These are phyloP conservation scores for Tethea ocularis DNA, from an alignment of 2,888 invertebrate genomes.

Conservation along the genomic window DNA sequence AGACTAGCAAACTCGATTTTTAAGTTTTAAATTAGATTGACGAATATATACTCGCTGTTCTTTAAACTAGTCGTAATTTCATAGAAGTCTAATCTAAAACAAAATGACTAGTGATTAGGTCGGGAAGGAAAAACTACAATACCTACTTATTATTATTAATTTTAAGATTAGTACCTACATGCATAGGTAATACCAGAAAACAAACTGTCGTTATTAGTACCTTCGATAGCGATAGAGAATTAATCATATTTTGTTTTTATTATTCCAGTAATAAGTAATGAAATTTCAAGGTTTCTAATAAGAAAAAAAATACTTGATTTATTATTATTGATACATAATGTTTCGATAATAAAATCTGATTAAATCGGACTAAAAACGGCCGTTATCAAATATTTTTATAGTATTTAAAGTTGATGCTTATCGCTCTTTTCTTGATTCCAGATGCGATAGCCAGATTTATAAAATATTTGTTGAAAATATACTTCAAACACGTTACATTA, in stretches of 20 bases:
- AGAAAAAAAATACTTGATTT: background rate
- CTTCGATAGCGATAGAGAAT: background rate
- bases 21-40: background rate
- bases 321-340: background rate
- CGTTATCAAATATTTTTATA: constrained; percentile 30
- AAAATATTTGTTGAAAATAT: background rate
- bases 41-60: background rate
- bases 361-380: constrained; percentile 21
- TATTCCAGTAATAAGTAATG: background rate
- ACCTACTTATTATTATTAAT: background rate
- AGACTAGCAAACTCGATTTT: background rate
- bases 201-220: background rate
- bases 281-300: background rate
- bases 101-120: constrained; percentile 5
- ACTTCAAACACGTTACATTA: background rate
- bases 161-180: background rate
- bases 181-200: background rate
- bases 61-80: background rate
- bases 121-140: background rate
- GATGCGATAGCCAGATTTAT: constrained; percentile 15
- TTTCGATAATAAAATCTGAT: constrained; percentile 22
- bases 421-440: constrained; percentile 34
- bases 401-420: constrained; percentile 29
- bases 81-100: background rate
- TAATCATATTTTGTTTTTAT: background rate